A percentile compares a stretch with the other conserved stretches of the same genome.
Evolutionary conservation across 1,140 invertebrate genomes (phyloP).

Genomic region (Pinna nobilis): DNA sequence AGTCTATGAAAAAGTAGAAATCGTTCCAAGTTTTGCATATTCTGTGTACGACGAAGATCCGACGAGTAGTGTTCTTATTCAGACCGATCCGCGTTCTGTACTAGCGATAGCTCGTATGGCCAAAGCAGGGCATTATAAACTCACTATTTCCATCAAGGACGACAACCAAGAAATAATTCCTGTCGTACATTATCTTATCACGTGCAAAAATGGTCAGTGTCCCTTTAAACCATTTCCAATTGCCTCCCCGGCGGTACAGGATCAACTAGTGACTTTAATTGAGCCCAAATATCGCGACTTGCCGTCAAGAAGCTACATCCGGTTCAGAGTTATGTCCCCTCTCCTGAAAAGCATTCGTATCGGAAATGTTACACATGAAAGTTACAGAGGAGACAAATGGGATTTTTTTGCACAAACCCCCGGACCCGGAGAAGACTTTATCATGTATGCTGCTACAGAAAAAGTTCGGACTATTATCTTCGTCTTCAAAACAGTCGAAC

Average conservation of each 20-base stretch:
- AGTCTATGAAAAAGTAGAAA: slow-evolving; percentile 1
- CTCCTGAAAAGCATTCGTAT: slow-evolving; percentile 4
- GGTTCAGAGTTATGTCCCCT: slow-evolving; percentile 9
- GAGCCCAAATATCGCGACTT: slow-evolving; percentile 9
- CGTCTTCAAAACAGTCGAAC: not conserved
- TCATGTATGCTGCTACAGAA: not conserved
- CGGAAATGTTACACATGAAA: not conserved
- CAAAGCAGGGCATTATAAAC: slow-evolving; percentile 13
- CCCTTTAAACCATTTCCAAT: slow-evolving; percentile 7
- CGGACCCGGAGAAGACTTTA: not conserved
- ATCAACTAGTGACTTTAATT: not conserved
- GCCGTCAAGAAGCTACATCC: not conserved
- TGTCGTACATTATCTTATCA: slow-evolving; percentile 9
- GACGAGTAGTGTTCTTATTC: slow-evolving; percentile 3
- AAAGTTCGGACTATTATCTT: slow-evolving; percentile 2
- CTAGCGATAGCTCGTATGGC: slow-evolving; percentile 6
- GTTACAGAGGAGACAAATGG: slow-evolving; percentile 4
- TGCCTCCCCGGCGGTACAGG: not conserved
- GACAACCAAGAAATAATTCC: not conserved
- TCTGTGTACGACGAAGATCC: not conserved
- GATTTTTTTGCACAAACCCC: slow-evolving; percentile 5
- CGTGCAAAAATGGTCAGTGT: slow-evolving; percentile 4
- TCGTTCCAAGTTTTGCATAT: slow-evolving; percentile 1
- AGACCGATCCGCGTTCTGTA: slow-evolving; percentile 3
- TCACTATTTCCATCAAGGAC: slow-evolving; percentile 2